Evolutionary conservation across 2,113 vertebrate genomes (phyloP).

Genomic region (Pyrgilauda ruficollis): DNA sequence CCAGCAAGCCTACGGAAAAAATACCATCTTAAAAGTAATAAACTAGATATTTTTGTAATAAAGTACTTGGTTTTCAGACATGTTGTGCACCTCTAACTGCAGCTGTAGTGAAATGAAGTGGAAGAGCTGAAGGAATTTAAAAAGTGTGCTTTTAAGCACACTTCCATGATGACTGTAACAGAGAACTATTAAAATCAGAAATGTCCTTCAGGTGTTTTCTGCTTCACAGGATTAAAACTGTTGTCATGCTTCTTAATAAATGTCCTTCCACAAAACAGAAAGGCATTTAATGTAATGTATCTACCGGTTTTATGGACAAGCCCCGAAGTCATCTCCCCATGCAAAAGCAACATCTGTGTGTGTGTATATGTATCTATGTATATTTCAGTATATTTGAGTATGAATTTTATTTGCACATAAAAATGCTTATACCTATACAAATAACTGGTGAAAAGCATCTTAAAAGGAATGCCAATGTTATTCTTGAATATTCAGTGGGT

Average conservation of each 20-base stretch:
- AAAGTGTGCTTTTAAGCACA: neutral
- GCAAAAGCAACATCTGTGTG: neutral
- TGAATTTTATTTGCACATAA: neutral
- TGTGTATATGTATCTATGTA: fast-evolving
- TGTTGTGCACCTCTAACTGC: neutral
- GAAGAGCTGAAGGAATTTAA: neutral
- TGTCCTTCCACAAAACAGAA: neutral
- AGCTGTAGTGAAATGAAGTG: neutral
- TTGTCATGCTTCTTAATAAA: neutral
- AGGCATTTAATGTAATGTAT: neutral
- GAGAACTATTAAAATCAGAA: neutral
- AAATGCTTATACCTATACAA: neutral
- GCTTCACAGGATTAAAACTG: neutral
- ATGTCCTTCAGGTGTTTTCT: neutral
- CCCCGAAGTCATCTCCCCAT: neutral
- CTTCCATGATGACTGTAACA: neutral
- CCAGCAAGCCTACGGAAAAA: neutral
- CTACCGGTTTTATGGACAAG: neutral
- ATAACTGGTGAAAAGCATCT: neutral
- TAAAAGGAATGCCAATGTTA: neutral
- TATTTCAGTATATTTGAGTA: neutral
- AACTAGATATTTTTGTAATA: neutral
- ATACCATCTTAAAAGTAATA: neutral
- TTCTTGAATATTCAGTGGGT: neutral
- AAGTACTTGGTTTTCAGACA: neutral